Conservation (phyloP, 2,797 vertebrate genomes). For the Galagoides demidoff region DNA sequence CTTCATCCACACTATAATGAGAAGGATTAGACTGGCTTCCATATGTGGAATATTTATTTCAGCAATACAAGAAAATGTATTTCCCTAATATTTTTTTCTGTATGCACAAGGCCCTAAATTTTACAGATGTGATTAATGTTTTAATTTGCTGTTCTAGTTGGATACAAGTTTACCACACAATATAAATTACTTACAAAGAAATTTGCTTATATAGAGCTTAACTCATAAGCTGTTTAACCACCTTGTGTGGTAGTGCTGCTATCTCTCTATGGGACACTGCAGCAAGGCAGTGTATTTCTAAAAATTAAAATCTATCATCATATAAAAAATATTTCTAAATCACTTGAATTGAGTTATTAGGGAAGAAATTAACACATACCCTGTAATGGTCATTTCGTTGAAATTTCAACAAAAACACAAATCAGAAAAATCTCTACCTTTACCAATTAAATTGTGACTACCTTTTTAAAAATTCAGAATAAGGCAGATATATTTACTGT, state of each 20-base stretch:
- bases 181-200: conserved; percentile 92
- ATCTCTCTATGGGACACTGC: conserved; percentile 79
- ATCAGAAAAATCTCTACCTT: not conserved
- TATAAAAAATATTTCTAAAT: conserved; percentile 81
- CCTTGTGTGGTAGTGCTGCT: conserved; percentile 86
- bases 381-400: conserved; percentile 80
- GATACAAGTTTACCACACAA: conserved; percentile 91
- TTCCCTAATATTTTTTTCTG: conserved; percentile 91
- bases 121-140: conserved; percentile 92
- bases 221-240: conserved; percentile 90
- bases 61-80: conserved; percentile 92
- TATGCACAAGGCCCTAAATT: conserved; percentile 89
- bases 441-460: conserved; percentile 19
- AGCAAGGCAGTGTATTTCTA: conserved; percentile 83
- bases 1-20: conserved; percentile 91
- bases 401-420: not conserved
- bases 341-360: conserved; percentile 79
- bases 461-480: not conserved
- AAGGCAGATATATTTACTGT: not conserved
- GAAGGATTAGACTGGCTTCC: conserved; percentile 91
- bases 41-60: conserved; percentile 92
- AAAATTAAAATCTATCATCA: conserved; percentile 81
- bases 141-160: conserved; percentile 92
- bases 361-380: conserved; percentile 69
- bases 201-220: conserved; percentile 90